Evolutionary conservation across 1,140 invertebrate genomes (phyloP).

Genomic region (Hypothenemus hampei): DNA sequence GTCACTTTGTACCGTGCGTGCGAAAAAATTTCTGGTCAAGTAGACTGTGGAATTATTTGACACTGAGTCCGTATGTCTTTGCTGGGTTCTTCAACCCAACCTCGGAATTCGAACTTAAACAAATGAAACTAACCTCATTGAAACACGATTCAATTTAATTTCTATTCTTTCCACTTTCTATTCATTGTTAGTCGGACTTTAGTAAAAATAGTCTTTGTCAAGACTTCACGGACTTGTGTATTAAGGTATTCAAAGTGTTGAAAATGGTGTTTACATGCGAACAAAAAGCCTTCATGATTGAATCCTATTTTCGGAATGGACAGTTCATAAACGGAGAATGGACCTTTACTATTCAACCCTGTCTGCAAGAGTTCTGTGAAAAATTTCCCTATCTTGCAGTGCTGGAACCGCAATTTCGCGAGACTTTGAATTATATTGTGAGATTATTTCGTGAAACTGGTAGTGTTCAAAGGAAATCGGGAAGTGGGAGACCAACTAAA

Average conservation of each 20-base stretch:
- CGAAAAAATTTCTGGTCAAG: too few relatives aligned
- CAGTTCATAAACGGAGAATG: not conserved
- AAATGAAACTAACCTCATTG: too few relatives aligned
- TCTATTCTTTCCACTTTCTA: too few relatives aligned
- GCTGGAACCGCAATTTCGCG: too few relatives aligned
- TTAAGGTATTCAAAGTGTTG: not conserved
- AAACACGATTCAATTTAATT: too few relatives aligned
- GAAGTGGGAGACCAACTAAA: not conserved
- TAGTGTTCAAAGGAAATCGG: not conserved
- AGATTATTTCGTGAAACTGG: not conserved
- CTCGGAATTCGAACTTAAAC: too few relatives aligned
- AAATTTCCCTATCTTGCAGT: too few relatives aligned
- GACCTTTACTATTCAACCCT: not conserved
- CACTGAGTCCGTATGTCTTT: too few relatives aligned
- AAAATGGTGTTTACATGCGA: not conserved
- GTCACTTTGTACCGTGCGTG: too few relatives aligned
- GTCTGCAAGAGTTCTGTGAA: not conserved
- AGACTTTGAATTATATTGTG: too few relatives aligned
- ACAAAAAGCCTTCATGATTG: not conserved
- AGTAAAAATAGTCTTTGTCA: not conserved
- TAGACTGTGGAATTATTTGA: too few relatives aligned
- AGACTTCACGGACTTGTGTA: not conserved
- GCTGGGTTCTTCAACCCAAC: too few relatives aligned
- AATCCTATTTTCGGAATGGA: not conserved
- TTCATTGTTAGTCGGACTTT: not conserved